Evolutionary conservation across 1,140 invertebrate genomes (phyloP).

Genomic region (Heliconius hewitsoni): DNA sequence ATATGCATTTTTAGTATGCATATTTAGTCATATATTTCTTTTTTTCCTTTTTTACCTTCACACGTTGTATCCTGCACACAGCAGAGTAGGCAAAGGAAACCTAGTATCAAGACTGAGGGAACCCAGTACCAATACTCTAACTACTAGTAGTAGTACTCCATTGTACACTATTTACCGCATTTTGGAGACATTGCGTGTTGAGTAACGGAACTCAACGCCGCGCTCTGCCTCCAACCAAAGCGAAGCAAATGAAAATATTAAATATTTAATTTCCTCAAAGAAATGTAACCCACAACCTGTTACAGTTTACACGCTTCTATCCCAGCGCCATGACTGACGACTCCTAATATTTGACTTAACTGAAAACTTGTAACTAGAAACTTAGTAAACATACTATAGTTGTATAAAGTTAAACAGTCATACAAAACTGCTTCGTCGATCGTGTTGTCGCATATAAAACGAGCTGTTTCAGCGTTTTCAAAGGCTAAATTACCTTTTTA

Average conservation of each 20-base stretch:
- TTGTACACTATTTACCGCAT: neutral
- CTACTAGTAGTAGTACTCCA: neutral
- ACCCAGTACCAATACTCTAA: too few relatives aligned
- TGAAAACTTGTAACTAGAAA: neutral
- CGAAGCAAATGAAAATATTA: too few relatives aligned
- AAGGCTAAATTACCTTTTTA: neutral
- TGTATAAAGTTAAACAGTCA: neutral
- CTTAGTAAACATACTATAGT: neutral
- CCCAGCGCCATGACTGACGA: neutral
- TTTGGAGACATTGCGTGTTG: neutral
- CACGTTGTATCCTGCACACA: too few relatives aligned
- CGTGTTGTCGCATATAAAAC: conserved; percentile 15
- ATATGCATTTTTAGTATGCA: too few relatives aligned
- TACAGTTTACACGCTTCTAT: too few relatives aligned
- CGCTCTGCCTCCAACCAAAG: too few relatives aligned
- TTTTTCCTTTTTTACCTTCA: too few relatives aligned
- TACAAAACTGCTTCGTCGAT: neutral
- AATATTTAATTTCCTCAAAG: too few relatives aligned
- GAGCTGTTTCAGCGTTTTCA: conserved; percentile 3
- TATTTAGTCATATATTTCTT: too few relatives aligned
- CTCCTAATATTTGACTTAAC: neutral
- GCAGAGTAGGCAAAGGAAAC: neutral
- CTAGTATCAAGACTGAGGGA: neutral
- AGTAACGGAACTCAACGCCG: too few relatives aligned
- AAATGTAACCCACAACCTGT: too few relatives aligned